phyloP scores from a whole-genome alignment of 2,888 invertebrate species.

The Xestoiulus laeticollis region DNA sequence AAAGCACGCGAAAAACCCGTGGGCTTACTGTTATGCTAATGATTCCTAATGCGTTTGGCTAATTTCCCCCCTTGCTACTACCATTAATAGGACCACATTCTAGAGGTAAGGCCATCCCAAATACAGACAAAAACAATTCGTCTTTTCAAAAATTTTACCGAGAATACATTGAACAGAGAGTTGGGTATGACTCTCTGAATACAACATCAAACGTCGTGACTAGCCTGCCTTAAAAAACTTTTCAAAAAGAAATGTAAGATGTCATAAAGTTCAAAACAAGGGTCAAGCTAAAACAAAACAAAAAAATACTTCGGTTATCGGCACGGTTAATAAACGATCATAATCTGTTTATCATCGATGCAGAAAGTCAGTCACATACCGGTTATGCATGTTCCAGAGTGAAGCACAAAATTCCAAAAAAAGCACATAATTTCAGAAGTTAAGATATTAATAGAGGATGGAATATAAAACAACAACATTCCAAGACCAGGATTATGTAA shows the following conservation, averaged over 20 bases:
- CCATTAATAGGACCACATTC: conserved; percentile 29
- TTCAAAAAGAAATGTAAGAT: not conserved
- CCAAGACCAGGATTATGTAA: not conserved
- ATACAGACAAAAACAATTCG: not conserved
- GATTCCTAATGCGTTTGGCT: conserved; percentile 4
- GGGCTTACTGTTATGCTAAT: conserved; percentile 10
- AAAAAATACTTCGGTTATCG: not conserved
- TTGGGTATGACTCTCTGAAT: not conserved
- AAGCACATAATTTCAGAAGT: not conserved
- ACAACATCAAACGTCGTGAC: not conserved
- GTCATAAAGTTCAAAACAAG: not conserved
- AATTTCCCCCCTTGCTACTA: conserved; percentile 18
- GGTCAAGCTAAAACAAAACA: conserved; percentile 17
- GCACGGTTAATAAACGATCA: not conserved
- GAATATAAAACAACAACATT: not conserved
- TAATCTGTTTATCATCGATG: not conserved
- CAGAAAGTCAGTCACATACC: not conserved
- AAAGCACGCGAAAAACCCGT: not conserved
- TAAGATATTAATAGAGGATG: not conserved
- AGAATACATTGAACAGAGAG: not conserved
- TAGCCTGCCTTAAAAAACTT: conserved; percentile 1
- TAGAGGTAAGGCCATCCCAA: not conserved
- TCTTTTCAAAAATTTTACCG: not conserved
- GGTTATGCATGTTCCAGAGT: not conserved
- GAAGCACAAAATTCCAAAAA: not conserved